Evolutionary conservation across 2,113 vertebrate species (phyloP), one percentile per base, ranked within the genome.

Genomic region (Calyptomena viridis): DNA sequence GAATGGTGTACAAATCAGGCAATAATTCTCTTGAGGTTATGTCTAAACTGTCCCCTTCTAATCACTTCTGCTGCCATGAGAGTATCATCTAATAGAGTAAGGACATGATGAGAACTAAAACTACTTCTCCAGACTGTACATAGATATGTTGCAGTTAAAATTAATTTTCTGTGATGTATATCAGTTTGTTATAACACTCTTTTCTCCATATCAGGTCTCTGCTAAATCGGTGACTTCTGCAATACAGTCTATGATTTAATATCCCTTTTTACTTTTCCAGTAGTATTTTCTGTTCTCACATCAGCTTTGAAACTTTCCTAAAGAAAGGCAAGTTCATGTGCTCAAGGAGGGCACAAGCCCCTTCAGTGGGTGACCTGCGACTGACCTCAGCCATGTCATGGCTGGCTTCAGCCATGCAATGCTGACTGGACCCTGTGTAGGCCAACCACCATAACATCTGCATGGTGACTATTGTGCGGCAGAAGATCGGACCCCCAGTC

Each of bases 1-100:
- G 13, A 71, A 25, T 0, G 0, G 3, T 50, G n/a, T 52, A 64
- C 4, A 88, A 62, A 49, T 53, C 4, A 16, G n/a, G 9, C 2
- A 39, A 9, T 33, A 56, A 28, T 20, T 76, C 16, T 69, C 2
- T 37, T 79, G 35, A 75, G 15, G 14, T 30, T 79, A 35, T 72
- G 13, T 78, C 14, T 69, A 82, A 67, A 58, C 11, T 67, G 11
- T 23, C 19, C 8, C 8, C 73, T 12, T 52, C 19, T 23, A 42
- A 49, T 40, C 24, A 31, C 11, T 85, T 87, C 19, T 75, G 16
- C 17, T 89, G n/a, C 4, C 25, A 37, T 50, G 22, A 6, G 28
- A 58, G 5, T 14, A 58, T 42, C 7, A 69, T 24, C 14, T 84
- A 71, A 71, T 7, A 66, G 27, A 82, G 40, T 4, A 47, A 9